Percentiles rank a stretch among this genome's conserved stretches.
phyloP scores from a whole-genome alignment of 2,888 invertebrate genomes.

The Agriotes lineatus region DNA sequence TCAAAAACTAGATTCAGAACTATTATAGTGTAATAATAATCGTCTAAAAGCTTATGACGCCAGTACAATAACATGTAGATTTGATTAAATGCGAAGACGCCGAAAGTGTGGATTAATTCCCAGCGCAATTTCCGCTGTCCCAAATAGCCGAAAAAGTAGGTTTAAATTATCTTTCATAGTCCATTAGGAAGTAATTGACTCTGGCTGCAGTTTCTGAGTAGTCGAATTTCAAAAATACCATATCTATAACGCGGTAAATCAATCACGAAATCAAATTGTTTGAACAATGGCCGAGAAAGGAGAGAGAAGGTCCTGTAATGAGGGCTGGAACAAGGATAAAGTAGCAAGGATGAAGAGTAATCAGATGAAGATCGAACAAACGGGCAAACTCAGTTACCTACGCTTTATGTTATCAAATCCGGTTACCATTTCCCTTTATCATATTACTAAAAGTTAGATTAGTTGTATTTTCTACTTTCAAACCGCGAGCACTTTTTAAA shows the following conservation, averaged over 20 bases:
- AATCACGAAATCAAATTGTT: constrained; percentile 41
- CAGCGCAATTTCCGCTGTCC: no score
- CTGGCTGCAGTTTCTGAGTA: constrained; percentile 13
- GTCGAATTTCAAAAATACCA: constrained; percentile 30
- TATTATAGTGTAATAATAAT: no score
- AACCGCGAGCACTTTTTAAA: constrained; percentile 24
- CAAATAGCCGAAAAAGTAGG: background rate
- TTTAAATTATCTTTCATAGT: constrained; percentile 19
- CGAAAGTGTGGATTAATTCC: no score
- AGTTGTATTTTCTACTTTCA: constrained; percentile 41
- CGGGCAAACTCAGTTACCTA: constrained; percentile 45
- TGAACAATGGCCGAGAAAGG: constrained; percentile 33
- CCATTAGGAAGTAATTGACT: constrained; percentile 27
- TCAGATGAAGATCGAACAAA: constrained; percentile 44
- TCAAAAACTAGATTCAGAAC: no score
- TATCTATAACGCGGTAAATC: constrained; percentile 37
- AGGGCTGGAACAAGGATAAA: constrained; percentile 40
- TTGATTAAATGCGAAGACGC: no score
- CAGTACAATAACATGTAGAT: no score
- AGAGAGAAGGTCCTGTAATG: constrained; percentile 38
- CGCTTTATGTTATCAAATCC: constrained; percentile 47
- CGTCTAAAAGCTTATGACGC: no score
- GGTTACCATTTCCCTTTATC: constrained; percentile 46
- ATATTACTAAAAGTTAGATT: constrained; percentile 47
- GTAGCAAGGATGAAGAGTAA: constrained; percentile 40